Percentiles rank a stretch among this genome's conserved stretches.
phyloP scores from a whole-genome alignment of 2,113 vertebrate species.

The Centrocercus urophasianus region DNA sequence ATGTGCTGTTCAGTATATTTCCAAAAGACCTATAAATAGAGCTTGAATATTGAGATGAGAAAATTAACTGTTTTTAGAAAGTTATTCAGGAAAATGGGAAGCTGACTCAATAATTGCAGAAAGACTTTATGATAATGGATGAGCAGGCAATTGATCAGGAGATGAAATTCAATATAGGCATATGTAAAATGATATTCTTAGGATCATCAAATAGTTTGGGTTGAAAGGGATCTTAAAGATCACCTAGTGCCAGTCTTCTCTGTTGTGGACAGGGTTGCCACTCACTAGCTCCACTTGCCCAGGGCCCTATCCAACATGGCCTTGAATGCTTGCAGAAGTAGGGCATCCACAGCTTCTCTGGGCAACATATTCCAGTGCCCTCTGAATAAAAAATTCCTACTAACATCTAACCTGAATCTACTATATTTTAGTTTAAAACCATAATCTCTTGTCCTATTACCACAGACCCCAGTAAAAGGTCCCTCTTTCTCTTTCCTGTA shows the following conservation, averaged over 20 bases:
- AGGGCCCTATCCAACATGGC: background rate
- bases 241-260: background rate
- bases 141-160: background rate
- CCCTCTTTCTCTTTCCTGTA: background rate
- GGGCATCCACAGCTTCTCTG: background rate
- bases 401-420: background rate
- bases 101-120: background rate
- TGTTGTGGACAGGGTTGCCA: background rate
- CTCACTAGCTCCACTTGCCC: background rate
- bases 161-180: background rate
- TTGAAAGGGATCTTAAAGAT: background rate
- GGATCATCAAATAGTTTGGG: background rate
- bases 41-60: background rate
- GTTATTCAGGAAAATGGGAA: background rate
- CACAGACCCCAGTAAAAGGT: background rate
- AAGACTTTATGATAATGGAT: background rate
- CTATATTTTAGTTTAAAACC: background rate
- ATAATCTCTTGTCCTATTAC: background rate
- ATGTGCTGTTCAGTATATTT: fast-evolving
- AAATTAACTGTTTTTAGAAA: background rate
- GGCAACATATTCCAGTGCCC: background rate
- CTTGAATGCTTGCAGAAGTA: background rate
- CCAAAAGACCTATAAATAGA: background rate
- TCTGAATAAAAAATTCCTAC: background rate
- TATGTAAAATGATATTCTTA: background rate